phyloP scores from a whole-genome alignment of 2,888 invertebrate species.

The Baronia brevicornis region DNA sequence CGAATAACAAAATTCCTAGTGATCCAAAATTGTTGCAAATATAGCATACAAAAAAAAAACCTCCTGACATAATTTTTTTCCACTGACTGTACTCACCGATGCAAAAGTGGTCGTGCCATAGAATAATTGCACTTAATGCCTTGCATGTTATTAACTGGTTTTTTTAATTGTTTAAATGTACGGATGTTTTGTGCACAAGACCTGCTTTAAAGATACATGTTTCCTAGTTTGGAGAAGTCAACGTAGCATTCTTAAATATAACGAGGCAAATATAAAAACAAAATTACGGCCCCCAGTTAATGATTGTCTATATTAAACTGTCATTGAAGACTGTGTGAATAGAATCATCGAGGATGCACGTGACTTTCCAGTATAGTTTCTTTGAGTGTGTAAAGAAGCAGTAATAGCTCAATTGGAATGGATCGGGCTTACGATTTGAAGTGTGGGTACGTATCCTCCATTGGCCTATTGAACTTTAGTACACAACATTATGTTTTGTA shows the following conservation, averaged over 20 bases:
- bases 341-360: not conserved
- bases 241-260: not conserved
- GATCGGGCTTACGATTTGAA: too few species aligned
- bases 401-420: too few species aligned
- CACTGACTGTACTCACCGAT: too few species aligned
- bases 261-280: slow-evolving; percentile 4
- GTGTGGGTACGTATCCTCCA: too few species aligned
- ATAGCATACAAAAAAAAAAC: too few species aligned
- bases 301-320: slow-evolving; percentile 8
- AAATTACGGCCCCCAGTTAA: slow-evolving; percentile 8
- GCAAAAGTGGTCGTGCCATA: too few species aligned
- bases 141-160: slow-evolving; percentile 14
- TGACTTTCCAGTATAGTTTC: slow-evolving; percentile 1
- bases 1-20: too few species aligned
- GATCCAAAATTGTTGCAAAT: too few species aligned
- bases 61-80: too few species aligned
- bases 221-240: slow-evolving; percentile 6
- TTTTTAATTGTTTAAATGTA: slow-evolving; percentile 2
- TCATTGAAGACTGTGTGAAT: slow-evolving; percentile 9
- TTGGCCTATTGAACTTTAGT: too few species aligned
- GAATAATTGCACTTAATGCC: slow-evolving; percentile 8
- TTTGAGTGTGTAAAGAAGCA: too few species aligned
- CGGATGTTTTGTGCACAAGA: not conserved
- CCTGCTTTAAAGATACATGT: slow-evolving; percentile 1
- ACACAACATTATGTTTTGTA: too few species aligned